These are phyloP conservation scores for Chloroclysta siterata DNA, from an alignment of 2,888 invertebrate species.

Conservation along the genomic window DNA sequence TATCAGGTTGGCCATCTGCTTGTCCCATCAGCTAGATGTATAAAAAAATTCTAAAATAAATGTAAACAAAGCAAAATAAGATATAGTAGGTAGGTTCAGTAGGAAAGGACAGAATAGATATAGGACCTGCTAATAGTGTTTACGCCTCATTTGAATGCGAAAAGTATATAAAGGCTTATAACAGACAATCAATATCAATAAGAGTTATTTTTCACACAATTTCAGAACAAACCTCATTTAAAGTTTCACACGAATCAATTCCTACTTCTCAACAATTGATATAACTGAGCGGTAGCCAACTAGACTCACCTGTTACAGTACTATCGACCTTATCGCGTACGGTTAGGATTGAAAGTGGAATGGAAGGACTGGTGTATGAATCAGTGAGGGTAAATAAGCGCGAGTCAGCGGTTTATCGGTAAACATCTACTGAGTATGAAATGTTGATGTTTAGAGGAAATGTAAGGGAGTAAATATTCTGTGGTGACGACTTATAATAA, in stretches of 20 bases:
- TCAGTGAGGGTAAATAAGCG: constrained; percentile 12
- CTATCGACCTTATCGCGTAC: not conserved
- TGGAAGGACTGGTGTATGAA: constrained; percentile 8
- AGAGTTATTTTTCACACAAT: constrained; percentile 1
- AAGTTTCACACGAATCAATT: constrained; percentile 50
- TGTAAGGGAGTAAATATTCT: too few relatives aligned
- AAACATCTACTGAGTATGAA: constrained; percentile 15
- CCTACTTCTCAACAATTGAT: constrained; percentile 53
- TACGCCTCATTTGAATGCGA: too few relatives aligned
- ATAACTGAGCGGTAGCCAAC: constrained; percentile 42
- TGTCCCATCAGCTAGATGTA: too few relatives aligned
- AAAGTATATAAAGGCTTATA: too few relatives aligned
- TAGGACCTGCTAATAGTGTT: too few relatives aligned
- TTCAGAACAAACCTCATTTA: constrained; percentile 20
- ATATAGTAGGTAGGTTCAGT: too few relatives aligned
- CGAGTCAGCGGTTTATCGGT: constrained; percentile 8
- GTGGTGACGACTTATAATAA: too few relatives aligned
- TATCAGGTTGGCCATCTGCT: too few relatives aligned
- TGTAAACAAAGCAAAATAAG: too few relatives aligned
- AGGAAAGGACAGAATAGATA: too few relatives aligned
- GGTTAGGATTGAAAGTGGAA: not conserved
- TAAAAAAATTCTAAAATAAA: too few relatives aligned
- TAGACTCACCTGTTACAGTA: not conserved
- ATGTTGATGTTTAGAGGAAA: not conserved
- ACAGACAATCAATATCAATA: too few relatives aligned